Conservation (phyloP, 2,797 vertebrate genomes). For the Darevskia nairensis region DNA sequence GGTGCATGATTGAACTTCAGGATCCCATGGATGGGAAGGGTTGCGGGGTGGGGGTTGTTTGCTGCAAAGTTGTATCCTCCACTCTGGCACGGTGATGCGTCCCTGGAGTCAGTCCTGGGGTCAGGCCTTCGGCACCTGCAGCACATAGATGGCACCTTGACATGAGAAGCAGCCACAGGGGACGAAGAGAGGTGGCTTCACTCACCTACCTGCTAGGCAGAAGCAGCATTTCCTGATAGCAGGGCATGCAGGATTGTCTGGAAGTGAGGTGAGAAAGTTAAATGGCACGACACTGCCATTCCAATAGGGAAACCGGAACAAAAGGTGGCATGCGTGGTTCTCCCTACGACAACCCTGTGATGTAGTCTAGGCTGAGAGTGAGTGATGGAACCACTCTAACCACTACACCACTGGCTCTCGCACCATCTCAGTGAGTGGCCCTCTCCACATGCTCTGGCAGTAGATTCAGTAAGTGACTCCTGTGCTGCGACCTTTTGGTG, state of each 20-base stretch:
- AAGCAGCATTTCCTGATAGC: background rate
- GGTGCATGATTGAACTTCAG: background rate
- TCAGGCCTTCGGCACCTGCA: background rate
- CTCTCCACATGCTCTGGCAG: too few relatives aligned
- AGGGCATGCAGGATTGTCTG: background rate
- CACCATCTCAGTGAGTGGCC: background rate
- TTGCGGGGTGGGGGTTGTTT: background rate
- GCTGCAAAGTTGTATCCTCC: background rate
- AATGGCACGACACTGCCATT: background rate
- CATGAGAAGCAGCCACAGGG: background rate
- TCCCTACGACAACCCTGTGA: too few relatives aligned
- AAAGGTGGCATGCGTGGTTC: too few relatives aligned
- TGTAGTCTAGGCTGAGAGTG: too few relatives aligned
- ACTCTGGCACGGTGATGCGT: background rate
- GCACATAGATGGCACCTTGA: background rate
- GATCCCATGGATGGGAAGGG: background rate
- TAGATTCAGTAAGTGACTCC: background rate
- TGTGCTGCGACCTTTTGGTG: background rate
- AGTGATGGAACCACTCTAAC: too few relatives aligned
- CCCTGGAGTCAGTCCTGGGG: background rate
- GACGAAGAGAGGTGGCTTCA: background rate
- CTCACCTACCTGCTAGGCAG: background rate
- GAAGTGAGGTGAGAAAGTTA: background rate
- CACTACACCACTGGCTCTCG: too few relatives aligned
- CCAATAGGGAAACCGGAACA: background rate